A percentile compares a stretch with the other conserved stretches of the same genome.
Conservation (phyloP, 1,140 invertebrate species). For the Drosophila ogumai region DNA sequence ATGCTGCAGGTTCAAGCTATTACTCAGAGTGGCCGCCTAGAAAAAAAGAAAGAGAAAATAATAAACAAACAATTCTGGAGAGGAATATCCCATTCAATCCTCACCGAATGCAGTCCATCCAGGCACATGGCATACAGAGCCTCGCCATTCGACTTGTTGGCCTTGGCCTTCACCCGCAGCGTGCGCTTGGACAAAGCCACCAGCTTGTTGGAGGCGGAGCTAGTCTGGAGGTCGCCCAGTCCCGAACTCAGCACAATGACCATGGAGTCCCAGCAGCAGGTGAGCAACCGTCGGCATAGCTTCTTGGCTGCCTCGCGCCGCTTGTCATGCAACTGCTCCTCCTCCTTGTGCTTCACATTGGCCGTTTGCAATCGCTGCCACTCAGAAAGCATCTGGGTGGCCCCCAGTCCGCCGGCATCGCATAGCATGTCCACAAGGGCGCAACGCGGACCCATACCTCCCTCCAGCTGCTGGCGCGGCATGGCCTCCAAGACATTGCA, state of each 20-base stretch:
- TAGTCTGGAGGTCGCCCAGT: slow-evolving; percentile 87
- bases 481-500: slow-evolving; percentile 89
- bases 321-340: slow-evolving; percentile 86
- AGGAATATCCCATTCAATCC: neutral
- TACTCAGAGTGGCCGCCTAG: slow-evolving; percentile 90
- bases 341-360: slow-evolving; percentile 88
- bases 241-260: slow-evolving; percentile 94
- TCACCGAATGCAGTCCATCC: slow-evolving; percentile 95
- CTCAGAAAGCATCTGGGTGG: slow-evolving; percentile 92
- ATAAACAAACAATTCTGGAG: neutral
- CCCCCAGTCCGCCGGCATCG: slow-evolving; percentile 93
- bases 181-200: slow-evolving; percentile 86
- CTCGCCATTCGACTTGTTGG: slow-evolving; percentile 87
- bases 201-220: slow-evolving; percentile 85
- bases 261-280: slow-evolving; percentile 96
- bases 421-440: slow-evolving; percentile 84
- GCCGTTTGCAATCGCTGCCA: slow-evolving; percentile 92
- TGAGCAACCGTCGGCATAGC: slow-evolving; percentile 89
- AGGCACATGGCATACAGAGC: slow-evolving; percentile 93
- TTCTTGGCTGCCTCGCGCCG: slow-evolving; percentile 89
- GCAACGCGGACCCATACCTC: slow-evolving; percentile 63
- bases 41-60: slow-evolving; percentile 46
- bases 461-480: slow-evolving; percentile 65
- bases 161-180: slow-evolving; percentile 85
- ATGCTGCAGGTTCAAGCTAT: slow-evolving; percentile 91